phyloP scores from a whole-genome alignment of 2,797 vertebrate genomes.

The Neosilurus mollespiculum region DNA sequence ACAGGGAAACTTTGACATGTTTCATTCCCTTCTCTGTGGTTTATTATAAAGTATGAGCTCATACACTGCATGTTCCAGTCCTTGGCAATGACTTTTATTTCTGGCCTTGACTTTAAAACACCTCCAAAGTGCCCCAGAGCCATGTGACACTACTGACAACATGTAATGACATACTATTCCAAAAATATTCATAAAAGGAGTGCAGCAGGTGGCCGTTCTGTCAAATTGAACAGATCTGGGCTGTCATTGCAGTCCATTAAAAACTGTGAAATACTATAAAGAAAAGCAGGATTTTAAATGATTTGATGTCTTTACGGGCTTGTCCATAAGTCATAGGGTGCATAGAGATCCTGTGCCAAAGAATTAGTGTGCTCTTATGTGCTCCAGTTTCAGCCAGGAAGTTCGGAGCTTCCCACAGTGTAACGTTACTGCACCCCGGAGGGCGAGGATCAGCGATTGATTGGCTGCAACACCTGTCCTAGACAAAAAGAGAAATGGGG shows the following conservation, averaged over 20 bases:
- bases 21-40: not conserved
- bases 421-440: constrained; percentile 45
- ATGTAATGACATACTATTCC: constrained; percentile 27
- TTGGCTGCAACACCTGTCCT: constrained; percentile 53
- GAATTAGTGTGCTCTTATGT: not conserved
- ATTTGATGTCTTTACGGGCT: not conserved
- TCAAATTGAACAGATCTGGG: not conserved
- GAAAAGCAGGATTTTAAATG: not conserved
- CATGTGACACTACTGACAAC: constrained; percentile 8
- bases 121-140: not conserved
- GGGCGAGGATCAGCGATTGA: constrained; percentile 42
- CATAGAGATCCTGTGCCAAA: constrained; percentile 3
- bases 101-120: constrained; percentile 23
- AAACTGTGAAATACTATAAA: not conserved
- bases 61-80: not conserved
- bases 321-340: constrained; percentile 5
- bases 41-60: constrained; percentile 8
- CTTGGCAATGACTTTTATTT: constrained; percentile 29
- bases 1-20: not conserved
- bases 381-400: constrained; percentile 25
- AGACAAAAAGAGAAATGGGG: not conserved
- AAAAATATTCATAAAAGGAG: constrained; percentile 27
- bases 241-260: not conserved
- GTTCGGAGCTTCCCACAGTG: constrained; percentile 30
- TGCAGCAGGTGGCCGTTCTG: constrained; percentile 5